These are phyloP conservation scores for Porites evermanni DNA, from an alignment of 92 coral and sea anemone genomes.

Conservation along the genomic window DNA sequence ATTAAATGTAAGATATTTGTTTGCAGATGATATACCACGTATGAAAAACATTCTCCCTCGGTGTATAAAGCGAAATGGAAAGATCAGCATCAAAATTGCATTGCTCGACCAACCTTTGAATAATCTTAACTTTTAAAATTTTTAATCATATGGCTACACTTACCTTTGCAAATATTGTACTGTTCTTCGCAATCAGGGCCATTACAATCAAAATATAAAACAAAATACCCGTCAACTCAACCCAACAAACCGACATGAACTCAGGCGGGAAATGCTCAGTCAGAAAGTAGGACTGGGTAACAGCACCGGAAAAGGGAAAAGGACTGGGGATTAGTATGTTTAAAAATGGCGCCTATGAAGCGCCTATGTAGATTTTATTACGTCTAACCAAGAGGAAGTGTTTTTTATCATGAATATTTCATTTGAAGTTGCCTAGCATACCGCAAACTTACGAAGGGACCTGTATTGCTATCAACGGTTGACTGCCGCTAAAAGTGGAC, in stretches of 20 bases:
- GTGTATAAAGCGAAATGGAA: no score
- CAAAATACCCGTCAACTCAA: no score
- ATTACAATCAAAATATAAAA: neutral
- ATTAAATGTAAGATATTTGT: no score
- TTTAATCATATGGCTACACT: neutral
- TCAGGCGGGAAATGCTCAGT: constrained; percentile 21
- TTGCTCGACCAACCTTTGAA: no score
- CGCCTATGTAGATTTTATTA: neutral
- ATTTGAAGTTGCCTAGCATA: constrained; percentile 51
- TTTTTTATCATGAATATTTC: constrained; percentile 72
- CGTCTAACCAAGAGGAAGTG: constrained; percentile 17
- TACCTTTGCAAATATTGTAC: constrained; percentile 43
- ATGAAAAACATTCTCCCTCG: no score
- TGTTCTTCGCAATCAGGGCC: constrained; percentile 32
- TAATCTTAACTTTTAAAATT: no score
- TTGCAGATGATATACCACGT: no score
- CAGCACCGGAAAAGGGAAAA: neutral
- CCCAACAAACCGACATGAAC: neutral
- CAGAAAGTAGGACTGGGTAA: constrained; percentile 6
- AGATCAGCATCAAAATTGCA: no score
- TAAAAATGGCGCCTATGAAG: constrained; percentile 70
- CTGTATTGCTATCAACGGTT: constrained; percentile 31
- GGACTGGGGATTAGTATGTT: constrained; percentile 53
- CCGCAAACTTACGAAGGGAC: constrained; percentile 29
- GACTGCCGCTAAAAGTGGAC: constrained; percentile 27